These are phyloP conservation scores for Indicator indicator DNA, from an alignment of 2,113 vertebrate genomes.

Conservation along the genomic window DNA sequence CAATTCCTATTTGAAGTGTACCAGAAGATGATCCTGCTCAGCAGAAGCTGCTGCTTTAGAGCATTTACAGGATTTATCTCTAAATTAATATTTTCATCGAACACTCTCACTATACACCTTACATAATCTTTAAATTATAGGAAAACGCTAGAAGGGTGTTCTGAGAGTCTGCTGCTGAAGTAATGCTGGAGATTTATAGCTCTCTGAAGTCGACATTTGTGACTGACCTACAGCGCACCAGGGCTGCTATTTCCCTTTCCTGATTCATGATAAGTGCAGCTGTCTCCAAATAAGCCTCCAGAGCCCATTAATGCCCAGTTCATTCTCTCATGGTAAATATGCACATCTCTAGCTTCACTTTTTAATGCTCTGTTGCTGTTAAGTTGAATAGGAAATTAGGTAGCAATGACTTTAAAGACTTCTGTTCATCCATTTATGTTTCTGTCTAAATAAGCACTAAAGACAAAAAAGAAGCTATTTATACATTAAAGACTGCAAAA, in stretches of 20 bases:
- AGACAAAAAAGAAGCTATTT: not conserved
- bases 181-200: constrained; percentile 72
- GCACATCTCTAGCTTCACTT: constrained; percentile 61
- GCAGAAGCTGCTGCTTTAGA: constrained; percentile 65
- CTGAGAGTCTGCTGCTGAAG: constrained; percentile 64
- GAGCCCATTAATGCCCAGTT: constrained; percentile 72
- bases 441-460: constrained; percentile 14
- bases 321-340: constrained; percentile 72
- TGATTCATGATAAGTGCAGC: constrained; percentile 80
- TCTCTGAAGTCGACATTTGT: constrained; percentile 76
- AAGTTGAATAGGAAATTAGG: constrained; percentile 57
- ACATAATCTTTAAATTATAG: constrained; percentile 80
- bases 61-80: constrained; percentile 76
- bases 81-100: constrained; percentile 82
- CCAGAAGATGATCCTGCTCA: constrained; percentile 66
- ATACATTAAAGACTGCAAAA: constrained; percentile 33
- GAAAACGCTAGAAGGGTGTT: constrained; percentile 71
- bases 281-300: constrained; percentile 74
- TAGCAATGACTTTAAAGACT: constrained; percentile 19
- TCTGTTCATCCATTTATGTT: not conserved
- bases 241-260: constrained; percentile 76
- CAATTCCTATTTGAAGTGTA: constrained; percentile 74
- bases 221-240: constrained; percentile 78
- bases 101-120: constrained; percentile 70
- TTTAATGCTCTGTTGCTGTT: constrained; percentile 46